Base-by-base conservation (phyloP, 2,888 invertebrate species). In the Drosophila mulleri region DNA sequence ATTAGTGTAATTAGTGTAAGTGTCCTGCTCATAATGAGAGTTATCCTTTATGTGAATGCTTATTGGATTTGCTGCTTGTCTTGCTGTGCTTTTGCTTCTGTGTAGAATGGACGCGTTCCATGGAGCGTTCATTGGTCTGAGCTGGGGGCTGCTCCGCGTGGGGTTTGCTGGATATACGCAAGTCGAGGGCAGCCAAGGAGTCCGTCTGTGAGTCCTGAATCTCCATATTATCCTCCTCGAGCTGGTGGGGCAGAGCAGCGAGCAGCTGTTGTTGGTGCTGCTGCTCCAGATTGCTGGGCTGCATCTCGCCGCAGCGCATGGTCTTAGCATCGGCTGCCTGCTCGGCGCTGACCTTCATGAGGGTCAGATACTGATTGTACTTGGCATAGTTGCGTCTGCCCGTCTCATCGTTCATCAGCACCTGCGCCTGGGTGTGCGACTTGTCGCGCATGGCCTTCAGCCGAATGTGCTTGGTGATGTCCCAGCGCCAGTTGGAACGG, bases 401-500 rank as follows among this genome's bases (percentile, higher is more conserved):
- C 26, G 97, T 97, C 93, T 98, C 97, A 91, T 98, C 98, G 50
- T 97, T 98, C 96, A 98, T 96, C 59, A 98, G 94, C 48, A 98
- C 97, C 92, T 96, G 95, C 26, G 96, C 97, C 70, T 94, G 94
- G 80, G 95, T 95, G 92, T 98, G 98, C 44, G 95, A 95, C 60
- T 96, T 95, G 93, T 97, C 98, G 80, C 97, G 94, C 45, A 96
- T 96, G 5, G 97, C 96, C 94, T 98, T 98, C 80, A 98, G 94
- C 88, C 97, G 96, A 78, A 98, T 98, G 92, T 99, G 99, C 92
- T 98, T 98, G 37, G 98, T 97, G 70, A 98, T 98, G 93, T 98
- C 98, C 97, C 98, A 98, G 78, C 98, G 95, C 98, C 98, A 98
- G 92, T 98, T 98, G 39, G 98, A 98, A 84, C 97, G 96, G 92